Conservation (phyloP, 2,888 invertebrate genomes). For the Ceraclea dissimilis region DNA sequence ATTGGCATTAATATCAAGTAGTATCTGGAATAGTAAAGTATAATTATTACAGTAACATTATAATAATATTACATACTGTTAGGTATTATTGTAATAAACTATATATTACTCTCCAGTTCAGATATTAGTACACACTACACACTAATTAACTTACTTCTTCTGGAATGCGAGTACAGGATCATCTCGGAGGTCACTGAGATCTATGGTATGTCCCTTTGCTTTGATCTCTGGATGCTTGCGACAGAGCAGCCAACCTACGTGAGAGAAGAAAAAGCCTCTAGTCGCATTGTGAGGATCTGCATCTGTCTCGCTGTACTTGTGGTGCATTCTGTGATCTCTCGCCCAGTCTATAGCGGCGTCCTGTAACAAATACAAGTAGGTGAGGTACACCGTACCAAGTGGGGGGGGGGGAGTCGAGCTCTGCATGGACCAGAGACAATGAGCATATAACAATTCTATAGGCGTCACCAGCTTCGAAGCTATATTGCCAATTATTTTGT, state of each 20-base stretch:
- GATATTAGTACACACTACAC: too few species aligned
- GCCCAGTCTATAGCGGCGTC: constrained; percentile 74
- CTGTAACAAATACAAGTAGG: constrained; percentile 39
- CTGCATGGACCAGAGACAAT: background rate
- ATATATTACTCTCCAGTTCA: background rate
- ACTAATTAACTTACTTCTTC: constrained; percentile 81
- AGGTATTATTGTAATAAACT: background rate
- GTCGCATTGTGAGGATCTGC: constrained; percentile 91
- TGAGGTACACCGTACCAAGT: background rate
- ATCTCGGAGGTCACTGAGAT: constrained; percentile 71
- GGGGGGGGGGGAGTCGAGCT: background rate
- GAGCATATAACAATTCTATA: background rate
- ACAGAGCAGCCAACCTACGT: constrained; percentile 89
- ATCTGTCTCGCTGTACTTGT: constrained; percentile 89
- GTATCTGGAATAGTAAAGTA: constrained; percentile 46
- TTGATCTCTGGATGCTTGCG: constrained; percentile 88
- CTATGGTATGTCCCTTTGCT: constrained; percentile 76
- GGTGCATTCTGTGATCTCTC: constrained; percentile 77
- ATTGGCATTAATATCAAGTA: constrained; percentile 69
- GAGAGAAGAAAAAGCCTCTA: constrained; percentile 93
- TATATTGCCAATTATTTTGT: too few species aligned
- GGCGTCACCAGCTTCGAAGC: background rate
- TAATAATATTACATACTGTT: background rate
- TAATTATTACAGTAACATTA: background rate
- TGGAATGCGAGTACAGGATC: constrained; percentile 85